A percentile compares a stretch with the other conserved stretches of the same genome.
Evolutionary conservation across 1,140 invertebrate species (phyloP).

Genomic region (Eumaeus atala): DNA sequence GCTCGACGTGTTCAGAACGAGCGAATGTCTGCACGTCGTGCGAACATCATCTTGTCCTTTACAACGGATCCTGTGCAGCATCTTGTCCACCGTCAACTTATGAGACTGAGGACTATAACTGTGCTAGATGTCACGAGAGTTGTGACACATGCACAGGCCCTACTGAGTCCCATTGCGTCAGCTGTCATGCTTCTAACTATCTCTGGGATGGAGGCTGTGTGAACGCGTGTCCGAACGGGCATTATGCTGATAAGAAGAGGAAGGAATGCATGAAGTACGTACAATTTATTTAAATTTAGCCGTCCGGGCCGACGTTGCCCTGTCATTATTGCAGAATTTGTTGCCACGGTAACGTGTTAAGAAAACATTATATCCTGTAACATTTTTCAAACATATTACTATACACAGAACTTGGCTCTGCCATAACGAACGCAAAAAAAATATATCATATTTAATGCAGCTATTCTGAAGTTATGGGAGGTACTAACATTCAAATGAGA

Average conservation of each 20-base stretch:
- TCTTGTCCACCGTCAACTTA: constrained; percentile 87
- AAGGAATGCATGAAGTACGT: constrained; percentile 80
- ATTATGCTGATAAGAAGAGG: constrained; percentile 83
- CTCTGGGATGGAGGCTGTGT: constrained; percentile 79
- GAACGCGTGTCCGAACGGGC: constrained; percentile 81
- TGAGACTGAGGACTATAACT: constrained; percentile 88
- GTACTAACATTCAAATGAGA: too few species aligned
- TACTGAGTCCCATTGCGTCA: constrained; percentile 85
- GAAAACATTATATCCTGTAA: too few species aligned
- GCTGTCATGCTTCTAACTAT: constrained; percentile 81
- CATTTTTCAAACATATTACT: too few species aligned
- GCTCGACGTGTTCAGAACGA: constrained; percentile 85
- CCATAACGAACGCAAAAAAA: too few species aligned
- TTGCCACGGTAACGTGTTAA: too few species aligned
- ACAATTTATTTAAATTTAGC: constrained; percentile 1
- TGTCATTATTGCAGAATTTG: too few species aligned
- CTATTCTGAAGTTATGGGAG: too few species aligned
- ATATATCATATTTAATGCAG: too few species aligned
- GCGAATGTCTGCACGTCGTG: constrained; percentile 88
- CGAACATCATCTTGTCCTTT: constrained; percentile 86
- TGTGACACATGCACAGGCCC: constrained; percentile 89
- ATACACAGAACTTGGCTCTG: too few species aligned
- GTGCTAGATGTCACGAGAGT: constrained; percentile 83
- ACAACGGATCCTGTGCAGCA: constrained; percentile 85
- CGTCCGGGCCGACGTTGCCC: too few species aligned